Percentiles rank a stretch among this genome's conserved stretches.
Evolutionary conservation across 2,797 vertebrate genomes (phyloP).

Genomic region (Spatula versicolor): DNA sequence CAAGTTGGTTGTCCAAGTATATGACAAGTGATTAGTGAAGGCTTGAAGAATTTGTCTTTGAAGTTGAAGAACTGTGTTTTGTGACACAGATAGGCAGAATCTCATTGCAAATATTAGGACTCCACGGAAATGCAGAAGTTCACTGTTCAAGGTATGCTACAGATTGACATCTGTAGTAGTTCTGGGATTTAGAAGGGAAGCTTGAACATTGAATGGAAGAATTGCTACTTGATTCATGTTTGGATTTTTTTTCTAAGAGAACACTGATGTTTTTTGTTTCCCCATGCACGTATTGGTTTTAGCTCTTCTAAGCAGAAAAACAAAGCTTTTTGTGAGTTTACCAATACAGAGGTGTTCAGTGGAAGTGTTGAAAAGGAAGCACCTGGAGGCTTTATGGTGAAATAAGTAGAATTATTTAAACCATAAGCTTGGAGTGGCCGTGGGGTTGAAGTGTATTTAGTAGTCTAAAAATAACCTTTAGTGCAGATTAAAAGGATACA

Average conservation of each 20-base stretch:
- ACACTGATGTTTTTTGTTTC: not conserved
- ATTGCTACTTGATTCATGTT: not conserved
- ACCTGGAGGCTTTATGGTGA: slow-evolving; percentile 33
- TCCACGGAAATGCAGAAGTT: not conserved
- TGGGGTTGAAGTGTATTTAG: not conserved
- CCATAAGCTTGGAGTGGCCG: not conserved
- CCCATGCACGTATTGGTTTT: not conserved
- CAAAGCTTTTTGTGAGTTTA: not conserved
- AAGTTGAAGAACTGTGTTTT: not conserved
- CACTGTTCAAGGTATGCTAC: not conserved
- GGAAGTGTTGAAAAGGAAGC: slow-evolving; percentile 9
- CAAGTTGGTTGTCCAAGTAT: not conserved
- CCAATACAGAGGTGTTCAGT: not conserved
- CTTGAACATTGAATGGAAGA: not conserved
- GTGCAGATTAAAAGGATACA: not conserved
- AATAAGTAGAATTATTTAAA: slow-evolving; percentile 31
- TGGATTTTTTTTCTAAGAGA: not conserved
- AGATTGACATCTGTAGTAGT: not conserved
- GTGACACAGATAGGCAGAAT: not conserved
- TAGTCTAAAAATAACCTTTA: not conserved
- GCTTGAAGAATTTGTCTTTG: not conserved
- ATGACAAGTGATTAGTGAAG: not conserved
- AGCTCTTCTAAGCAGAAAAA: not conserved
- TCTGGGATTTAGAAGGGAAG: not conserved
- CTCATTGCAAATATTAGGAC: not conserved